Base-by-base conservation (phyloP, 1,140 invertebrate species). In the Psilanteris sp. region DNA sequence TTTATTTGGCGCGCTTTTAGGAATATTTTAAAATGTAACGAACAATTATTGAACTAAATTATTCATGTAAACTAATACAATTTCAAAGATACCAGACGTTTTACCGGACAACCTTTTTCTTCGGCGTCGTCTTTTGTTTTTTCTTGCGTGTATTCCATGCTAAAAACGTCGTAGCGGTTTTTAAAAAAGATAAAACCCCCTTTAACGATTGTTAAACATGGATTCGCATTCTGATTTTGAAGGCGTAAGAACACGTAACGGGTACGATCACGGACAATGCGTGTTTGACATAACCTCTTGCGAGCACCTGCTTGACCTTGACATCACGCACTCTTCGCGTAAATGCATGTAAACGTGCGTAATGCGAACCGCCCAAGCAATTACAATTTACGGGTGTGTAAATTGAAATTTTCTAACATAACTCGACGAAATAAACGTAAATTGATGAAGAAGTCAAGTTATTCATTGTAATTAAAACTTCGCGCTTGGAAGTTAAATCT, bases 231-330 rank as follows among this genome's bases (percentile, higher is more conserved):
- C 76, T n/a, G n/a, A n/a, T n/a, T n/a, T n/a, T n/a, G n/a, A n/a
- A n/a, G n/a, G n/a, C n/a, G n/a, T n/a, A n/a, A 46, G 54, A 41
- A 66, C 50, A 62, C 24, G 27, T 67, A 64, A 72, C 43, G 54
- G 66, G 39, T 52, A 32, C 27, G 52, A 26, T 55, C 57, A 44
- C 57, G 64, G 8, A 62, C 54, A 54, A 68, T 68, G 62, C 52
- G 20, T 62, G 57, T 57, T 43, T 72, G 76, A 62, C 75, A 44
- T 79, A 82, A 85, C 83, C 83, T 39, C 62, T 31, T 50, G 66
- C 62, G n/a, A 59, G 83, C 85, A 85, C 85, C 85, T 86, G 85
- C 83, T 80, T 85, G 85, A 86, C 85, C 85, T 74, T 78, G 57
- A 67, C 67, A 59, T 34, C 61, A 31, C 67, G 52, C 61, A 57